Percentiles rank a stretch among this genome's conserved stretches.
Conservation (phyloP, 2,797 vertebrate genomes). For the Crocidura indochinensis region DNA sequence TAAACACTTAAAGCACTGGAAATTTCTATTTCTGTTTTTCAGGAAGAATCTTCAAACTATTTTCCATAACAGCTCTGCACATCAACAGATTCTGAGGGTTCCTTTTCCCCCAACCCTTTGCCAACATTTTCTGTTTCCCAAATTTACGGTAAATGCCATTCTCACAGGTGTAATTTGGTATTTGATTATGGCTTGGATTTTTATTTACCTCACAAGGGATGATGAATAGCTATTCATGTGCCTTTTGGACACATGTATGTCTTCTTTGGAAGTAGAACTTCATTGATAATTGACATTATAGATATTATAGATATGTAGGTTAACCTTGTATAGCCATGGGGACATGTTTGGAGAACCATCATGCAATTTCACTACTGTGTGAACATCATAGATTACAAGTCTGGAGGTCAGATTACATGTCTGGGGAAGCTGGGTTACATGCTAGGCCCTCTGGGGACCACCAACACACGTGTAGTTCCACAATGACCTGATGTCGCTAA, state of each 20-base stretch:
- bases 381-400: neutral
- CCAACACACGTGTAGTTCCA: neutral
- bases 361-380: neutral
- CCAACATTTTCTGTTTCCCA: neutral
- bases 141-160: neutral
- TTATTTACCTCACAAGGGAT: neutral
- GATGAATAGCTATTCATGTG: neutral
- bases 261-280: neutral
- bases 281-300: neutral
- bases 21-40: neutral
- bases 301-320: neutral
- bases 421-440: neutral
- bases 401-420: neutral
- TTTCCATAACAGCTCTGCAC: neutral
- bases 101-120: neutral
- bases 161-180: neutral
- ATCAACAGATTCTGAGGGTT: neutral
- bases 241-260: neutral
- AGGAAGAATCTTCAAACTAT: neutral
- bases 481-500: neutral
- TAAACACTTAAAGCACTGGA: neutral
- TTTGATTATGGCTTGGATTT: neutral
- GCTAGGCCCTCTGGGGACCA: neutral
- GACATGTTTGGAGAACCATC: neutral
- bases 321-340: neutral